These are phyloP conservation scores for Sebastes melanostomus DNA, from an alignment of 2,797 vertebrate species.

Conservation along the genomic window DNA sequence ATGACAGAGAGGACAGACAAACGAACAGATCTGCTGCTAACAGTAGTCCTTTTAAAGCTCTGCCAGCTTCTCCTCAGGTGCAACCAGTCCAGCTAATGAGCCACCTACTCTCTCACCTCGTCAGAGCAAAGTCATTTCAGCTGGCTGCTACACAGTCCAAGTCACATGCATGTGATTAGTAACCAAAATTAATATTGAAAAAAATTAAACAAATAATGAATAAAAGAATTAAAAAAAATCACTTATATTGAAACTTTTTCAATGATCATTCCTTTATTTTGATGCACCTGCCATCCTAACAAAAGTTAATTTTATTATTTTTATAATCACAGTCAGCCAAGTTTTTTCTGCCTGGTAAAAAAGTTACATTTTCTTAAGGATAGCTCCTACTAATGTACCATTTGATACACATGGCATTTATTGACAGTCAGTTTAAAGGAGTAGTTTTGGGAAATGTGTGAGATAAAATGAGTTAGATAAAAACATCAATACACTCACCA, in stretches of 20 bases:
- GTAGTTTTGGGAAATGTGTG: too few species aligned
- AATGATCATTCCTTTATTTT: background rate
- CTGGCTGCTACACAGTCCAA: background rate
- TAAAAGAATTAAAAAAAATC: background rate
- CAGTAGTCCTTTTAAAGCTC: background rate
- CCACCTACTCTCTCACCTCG: background rate
- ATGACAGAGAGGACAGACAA: background rate
- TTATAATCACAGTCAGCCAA: background rate
- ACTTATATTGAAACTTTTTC: background rate
- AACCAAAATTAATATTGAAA: background rate
- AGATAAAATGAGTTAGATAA: background rate
- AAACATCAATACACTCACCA: background rate
- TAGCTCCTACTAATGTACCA: background rate
- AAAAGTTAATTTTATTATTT: background rate
- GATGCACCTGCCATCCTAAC: background rate
- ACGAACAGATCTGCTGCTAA: background rate
- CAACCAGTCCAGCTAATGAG: conserved; percentile 13
- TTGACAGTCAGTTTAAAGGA: too few species aligned
- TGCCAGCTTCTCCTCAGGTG: conserved; percentile 13
- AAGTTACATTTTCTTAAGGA: background rate
- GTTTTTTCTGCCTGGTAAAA: too few species aligned
- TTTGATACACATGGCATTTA: background rate
- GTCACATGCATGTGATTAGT: background rate
- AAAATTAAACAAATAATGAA: background rate
- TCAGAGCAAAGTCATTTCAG: background rate